Evolutionary conservation across 2,888 invertebrate genomes (phyloP).

Genomic region (Caradrina clavipalpis): DNA sequence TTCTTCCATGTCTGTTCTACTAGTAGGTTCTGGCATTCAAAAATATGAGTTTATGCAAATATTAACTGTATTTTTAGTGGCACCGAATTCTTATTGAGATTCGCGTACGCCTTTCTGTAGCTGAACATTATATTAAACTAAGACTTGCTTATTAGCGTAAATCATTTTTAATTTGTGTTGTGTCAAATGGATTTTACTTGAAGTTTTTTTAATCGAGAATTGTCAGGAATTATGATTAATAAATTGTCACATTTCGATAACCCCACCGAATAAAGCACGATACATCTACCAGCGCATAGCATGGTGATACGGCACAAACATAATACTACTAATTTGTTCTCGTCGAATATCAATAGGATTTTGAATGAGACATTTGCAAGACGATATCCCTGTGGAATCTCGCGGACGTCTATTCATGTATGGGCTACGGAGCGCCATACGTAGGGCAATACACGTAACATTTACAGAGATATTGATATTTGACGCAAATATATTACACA

Average conservation of each 20-base stretch:
- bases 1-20: conserved; percentile 6
- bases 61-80: conserved; percentile 16
- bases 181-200: conserved; percentile 14
- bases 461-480: conserved; percentile 23
- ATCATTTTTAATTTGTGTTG: conserved; percentile 10
- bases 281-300: background rate
- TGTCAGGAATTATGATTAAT: background rate
- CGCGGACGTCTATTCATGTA: background rate
- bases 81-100: conserved; percentile 37
- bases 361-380: conserved; percentile 1
- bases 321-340: background rate
- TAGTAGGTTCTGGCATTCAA: background rate
- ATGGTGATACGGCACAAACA: too few relatives aligned
- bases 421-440: conserved; percentile 8
- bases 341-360: conserved; percentile 26
- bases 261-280: conserved; percentile 31
- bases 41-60: background rate
- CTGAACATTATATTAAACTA: conserved; percentile 12
- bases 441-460: background rate
- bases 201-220: conserved; percentile 1
- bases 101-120: conserved; percentile 38
- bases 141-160: conserved; percentile 20
- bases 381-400: background rate
- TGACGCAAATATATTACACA: background rate
- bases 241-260: conserved; percentile 12